phyloP scores from a whole-genome alignment of 2,797 vertebrate species.

The Pyrocephalus nanus region DNA sequence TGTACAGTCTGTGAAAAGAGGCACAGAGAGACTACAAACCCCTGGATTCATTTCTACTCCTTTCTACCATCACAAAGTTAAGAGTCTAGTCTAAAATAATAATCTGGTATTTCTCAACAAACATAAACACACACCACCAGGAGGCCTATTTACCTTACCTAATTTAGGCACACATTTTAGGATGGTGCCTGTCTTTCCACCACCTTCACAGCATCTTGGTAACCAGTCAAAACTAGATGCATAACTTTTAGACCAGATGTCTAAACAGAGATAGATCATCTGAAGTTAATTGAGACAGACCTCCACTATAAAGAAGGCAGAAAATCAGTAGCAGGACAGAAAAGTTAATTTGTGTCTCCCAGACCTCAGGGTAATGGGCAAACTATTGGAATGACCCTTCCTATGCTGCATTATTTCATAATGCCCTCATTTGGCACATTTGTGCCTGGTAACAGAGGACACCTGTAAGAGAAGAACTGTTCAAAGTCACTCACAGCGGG shows the following conservation, averaged over 20 bases:
- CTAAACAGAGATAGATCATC: background rate
- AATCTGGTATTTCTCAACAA: background rate
- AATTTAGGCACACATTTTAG: background rate
- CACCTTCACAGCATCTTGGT: background rate
- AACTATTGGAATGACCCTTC: background rate
- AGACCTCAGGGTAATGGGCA: background rate
- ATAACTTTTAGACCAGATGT: background rate
- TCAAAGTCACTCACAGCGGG: background rate
- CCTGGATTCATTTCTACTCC: background rate
- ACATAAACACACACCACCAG: background rate
- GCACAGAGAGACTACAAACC: background rate
- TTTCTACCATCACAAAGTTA: background rate
- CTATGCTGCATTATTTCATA: rapidly evolving
- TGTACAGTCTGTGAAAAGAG: background rate
- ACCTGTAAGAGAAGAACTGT: background rate
- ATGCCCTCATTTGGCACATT: background rate
- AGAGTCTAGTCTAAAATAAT: background rate
- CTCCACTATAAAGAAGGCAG: background rate
- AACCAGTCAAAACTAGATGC: background rate
- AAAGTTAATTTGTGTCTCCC: background rate
- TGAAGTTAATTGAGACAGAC: background rate
- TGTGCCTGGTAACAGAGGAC: background rate
- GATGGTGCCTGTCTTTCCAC: background rate
- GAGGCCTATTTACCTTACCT: background rate
- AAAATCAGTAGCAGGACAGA: background rate